Base-by-base conservation (phyloP, 1,140 invertebrate species). In the Drosophila arawakana region DNA sequence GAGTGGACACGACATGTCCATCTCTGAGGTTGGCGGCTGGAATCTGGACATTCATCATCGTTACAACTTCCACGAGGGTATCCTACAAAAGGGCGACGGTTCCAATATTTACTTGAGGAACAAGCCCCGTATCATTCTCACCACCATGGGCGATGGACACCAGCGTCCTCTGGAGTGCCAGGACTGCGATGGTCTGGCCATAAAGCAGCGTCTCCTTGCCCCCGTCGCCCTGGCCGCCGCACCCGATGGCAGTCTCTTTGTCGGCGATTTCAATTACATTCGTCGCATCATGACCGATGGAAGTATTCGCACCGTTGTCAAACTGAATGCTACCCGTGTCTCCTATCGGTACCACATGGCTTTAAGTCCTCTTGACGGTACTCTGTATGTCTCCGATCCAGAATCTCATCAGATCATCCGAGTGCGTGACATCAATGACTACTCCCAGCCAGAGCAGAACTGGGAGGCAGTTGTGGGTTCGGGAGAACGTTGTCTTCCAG, bases 51-150 rank as follows among this genome's bases (percentile, higher is more conserved):
- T 99, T 78, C 98, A 99, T 93, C 98, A 99, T 88, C 94, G 98
- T 76, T 99, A 99, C 92, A 99, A 99, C 91, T 98, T 98, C 94
- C 97, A 98, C 91, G 98, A 99, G 94, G 98, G 97, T 25, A 99
- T 99, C 73, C 94, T 99, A 1, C 98, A 99, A 93, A 99, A 99
- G 92, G 98, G 98, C 30, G 98, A 99, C 92, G 98, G 98, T 18
- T 97, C 97, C 0, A 99, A 98, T 88, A 98, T 99, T 68, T 99
- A 99, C 91, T 91, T 99, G 79, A 98, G 98, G 85, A 97, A 99
- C 90, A 97, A 98, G 89, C 98, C 98, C 0, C 94, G 97, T 60
- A 96, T 98, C 2, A 96, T 99, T 50, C 93, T 97, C 11, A 98
- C 97, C n/a, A 95, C 97, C 1, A 96, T 99, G 95, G 98, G 98